Conservation (phyloP, 2,888 invertebrate species). For the Cantharis flavilabris region DNA sequence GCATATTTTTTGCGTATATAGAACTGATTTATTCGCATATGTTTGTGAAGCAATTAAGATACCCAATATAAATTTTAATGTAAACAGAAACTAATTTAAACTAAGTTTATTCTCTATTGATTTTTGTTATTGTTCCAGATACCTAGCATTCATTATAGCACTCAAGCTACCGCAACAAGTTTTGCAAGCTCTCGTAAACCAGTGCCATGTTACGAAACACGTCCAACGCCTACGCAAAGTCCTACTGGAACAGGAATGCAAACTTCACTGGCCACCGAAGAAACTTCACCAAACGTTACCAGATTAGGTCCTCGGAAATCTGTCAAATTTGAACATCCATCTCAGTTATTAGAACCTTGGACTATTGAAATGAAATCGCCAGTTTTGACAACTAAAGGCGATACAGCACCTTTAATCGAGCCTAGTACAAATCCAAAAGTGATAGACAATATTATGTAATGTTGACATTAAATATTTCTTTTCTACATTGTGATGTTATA, state of each 20-base stretch:
- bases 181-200: slow-evolving; percentile 56
- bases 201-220: slow-evolving; percentile 56
- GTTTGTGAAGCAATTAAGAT: background rate
- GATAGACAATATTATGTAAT: slow-evolving; percentile 12
- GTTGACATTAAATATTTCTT: background rate
- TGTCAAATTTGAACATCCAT: slow-evolving; percentile 67
- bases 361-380: slow-evolving; percentile 45
- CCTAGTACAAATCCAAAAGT: slow-evolving; percentile 15
- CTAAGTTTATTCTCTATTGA: background rate
- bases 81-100: background rate
- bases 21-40: background rate
- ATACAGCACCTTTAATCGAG: slow-evolving; percentile 28
- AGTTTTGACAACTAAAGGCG: slow-evolving; percentile 23
- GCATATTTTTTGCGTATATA: background rate
- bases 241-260: slow-evolving; percentile 56
- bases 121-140: slow-evolving; percentile 48
- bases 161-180: slow-evolving; percentile 61
- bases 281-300: slow-evolving; percentile 54
- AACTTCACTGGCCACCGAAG: slow-evolving; percentile 51
- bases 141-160: slow-evolving; percentile 60
- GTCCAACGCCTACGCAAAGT: slow-evolving; percentile 61
- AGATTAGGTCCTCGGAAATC: slow-evolving; percentile 66
- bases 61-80: background rate
- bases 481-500: background rate
- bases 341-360: slow-evolving; percentile 50